Evolutionary conservation across 2,797 vertebrate species (phyloP).

Genomic region (Rhabdophis nuchalis): DNA sequence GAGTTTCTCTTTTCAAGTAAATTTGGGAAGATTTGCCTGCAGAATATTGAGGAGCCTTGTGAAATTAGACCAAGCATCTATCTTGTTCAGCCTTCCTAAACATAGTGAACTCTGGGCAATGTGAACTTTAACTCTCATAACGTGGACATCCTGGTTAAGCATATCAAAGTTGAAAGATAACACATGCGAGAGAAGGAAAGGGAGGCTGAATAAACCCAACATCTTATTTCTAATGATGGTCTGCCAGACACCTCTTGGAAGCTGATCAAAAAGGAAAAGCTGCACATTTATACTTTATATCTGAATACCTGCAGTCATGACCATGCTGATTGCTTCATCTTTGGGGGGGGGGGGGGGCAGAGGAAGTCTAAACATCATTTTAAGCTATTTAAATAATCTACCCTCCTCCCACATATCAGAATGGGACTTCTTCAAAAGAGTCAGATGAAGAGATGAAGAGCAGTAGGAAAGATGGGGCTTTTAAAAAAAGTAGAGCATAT

Average conservation of each 20-base stretch:
- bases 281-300: neutral
- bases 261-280: neutral
- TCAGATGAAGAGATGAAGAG: neutral
- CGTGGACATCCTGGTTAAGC: neutral
- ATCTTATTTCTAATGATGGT: neutral
- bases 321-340: neutral
- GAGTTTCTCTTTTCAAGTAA: neutral
- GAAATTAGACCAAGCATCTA: neutral
- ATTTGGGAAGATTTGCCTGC: neutral
- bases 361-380: neutral
- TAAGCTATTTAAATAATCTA: neutral
- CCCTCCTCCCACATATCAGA: neutral
- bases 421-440: neutral
- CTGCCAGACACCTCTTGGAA: neutral
- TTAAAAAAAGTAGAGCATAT: neutral
- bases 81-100: neutral
- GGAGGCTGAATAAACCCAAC: neutral
- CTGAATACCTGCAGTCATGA: neutral
- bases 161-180: neutral
- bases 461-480: neutral
- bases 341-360: neutral
- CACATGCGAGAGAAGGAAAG: neutral
- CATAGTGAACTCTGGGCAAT: neutral
- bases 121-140: neutral
- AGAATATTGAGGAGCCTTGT: neutral